Conservation (phyloP, 2,888 invertebrate species). For the Hylaea fasciaria region DNA sequence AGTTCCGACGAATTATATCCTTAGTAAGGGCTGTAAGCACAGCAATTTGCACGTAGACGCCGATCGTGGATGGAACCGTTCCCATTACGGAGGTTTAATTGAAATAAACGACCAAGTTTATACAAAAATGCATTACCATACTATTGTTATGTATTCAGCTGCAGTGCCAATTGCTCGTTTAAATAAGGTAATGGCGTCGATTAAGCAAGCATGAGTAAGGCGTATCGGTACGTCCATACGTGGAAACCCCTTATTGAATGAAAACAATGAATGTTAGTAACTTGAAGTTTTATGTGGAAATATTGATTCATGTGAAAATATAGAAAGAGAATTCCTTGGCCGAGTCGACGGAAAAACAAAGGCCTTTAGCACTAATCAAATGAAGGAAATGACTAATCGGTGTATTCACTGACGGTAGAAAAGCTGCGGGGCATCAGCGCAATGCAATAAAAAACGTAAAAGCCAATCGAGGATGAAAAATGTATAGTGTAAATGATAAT, state of each 20-base stretch:
- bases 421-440: constrained; percentile 22
- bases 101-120: constrained; percentile 55
- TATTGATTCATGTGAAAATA: constrained; percentile 24
- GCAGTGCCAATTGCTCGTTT: constrained; percentile 55
- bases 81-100: constrained; percentile 61
- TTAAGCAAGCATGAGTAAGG: constrained; percentile 61
- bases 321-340: constrained; percentile 50
- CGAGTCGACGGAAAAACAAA: constrained; percentile 53
- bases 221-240: constrained; percentile 50
- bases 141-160: constrained; percentile 50
- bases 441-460: constrained; percentile 25
- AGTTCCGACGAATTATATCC: constrained; percentile 60
- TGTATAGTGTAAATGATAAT: constrained; percentile 37
- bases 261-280: constrained; percentile 69
- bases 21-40: constrained; percentile 53
- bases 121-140: constrained; percentile 48
- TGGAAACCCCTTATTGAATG: constrained; percentile 71
- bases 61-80: constrained; percentile 45
- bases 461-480: constrained; percentile 25
- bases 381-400: constrained; percentile 57
- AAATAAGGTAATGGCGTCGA: constrained; percentile 51
- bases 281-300: constrained; percentile 55
- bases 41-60: constrained; percentile 57
- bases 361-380: constrained; percentile 43
- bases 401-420: constrained; percentile 30